These are phyloP conservation scores for Hyaena hyaena DNA, from an alignment of 2,113 vertebrate species.

Conservation along the genomic window DNA sequence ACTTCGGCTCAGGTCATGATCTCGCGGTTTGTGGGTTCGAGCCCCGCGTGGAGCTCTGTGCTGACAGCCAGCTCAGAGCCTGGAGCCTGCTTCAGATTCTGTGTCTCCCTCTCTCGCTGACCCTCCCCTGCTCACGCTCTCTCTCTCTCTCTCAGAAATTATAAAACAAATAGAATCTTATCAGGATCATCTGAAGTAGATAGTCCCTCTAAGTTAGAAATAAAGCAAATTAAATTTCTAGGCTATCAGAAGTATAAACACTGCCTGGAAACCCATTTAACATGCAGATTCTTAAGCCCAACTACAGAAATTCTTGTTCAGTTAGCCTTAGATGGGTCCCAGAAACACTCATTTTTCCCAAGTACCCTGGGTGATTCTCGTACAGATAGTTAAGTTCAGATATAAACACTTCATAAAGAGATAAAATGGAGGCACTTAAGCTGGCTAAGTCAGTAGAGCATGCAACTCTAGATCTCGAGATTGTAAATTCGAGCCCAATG, in stretches of 20 bases:
- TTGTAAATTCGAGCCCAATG: background rate
- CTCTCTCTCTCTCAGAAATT: too few relatives aligned
- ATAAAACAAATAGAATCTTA: background rate
- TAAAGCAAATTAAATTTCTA: conserved; percentile 10
- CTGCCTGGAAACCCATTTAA: background rate
- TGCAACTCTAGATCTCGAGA: background rate
- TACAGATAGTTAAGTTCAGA: conserved; percentile 13
- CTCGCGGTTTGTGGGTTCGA: too few relatives aligned
- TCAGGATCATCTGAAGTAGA: background rate
- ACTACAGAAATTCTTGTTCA: background rate
- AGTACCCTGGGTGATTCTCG: background rate
- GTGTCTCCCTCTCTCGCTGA: too few relatives aligned
- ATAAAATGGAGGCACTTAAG: background rate
- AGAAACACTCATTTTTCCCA: background rate
- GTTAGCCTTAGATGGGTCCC: background rate
- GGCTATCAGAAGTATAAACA: background rate
- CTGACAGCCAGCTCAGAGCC: too few relatives aligned
- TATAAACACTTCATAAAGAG: background rate
- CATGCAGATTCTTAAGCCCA: background rate
- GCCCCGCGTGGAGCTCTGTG: too few relatives aligned
- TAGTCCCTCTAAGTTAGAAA: background rate
- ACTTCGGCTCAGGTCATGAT: too few relatives aligned
- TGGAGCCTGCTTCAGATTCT: too few relatives aligned
- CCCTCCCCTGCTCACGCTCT: too few relatives aligned
- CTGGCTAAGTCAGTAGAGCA: background rate